A percentile compares a stretch with the other conserved stretches of the same genome.
phyloP scores from a whole-genome alignment of 2,888 invertebrate species.

The Trichacis sp. region DNA sequence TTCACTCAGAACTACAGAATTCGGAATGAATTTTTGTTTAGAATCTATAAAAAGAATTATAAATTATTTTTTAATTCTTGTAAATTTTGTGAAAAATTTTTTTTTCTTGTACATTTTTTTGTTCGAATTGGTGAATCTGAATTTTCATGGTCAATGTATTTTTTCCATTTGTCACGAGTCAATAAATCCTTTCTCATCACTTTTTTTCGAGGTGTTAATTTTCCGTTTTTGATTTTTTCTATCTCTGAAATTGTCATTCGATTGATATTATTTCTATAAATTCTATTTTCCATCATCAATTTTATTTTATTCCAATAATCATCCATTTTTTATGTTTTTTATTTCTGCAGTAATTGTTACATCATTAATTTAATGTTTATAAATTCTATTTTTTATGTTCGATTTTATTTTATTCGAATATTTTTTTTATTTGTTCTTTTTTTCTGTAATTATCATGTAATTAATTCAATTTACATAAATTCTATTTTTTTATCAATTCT shows the following conservation, averaged over 20 bases:
- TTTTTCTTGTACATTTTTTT: neutral
- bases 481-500: too few relatives aligned
- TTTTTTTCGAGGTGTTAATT: slow-evolving; percentile 29
- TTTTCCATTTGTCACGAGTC: slow-evolving; percentile 47
- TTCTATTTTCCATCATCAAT: too few relatives aligned
- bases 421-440: neutral
- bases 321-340: neutral
- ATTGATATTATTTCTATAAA: too few relatives aligned
- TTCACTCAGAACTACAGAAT: slow-evolving; percentile 41
- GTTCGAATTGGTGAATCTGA: neutral
- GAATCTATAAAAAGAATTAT: neutral
- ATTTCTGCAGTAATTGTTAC: slow-evolving; percentile 7
- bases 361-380: too few relatives aligned
- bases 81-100: neutral
- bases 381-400: too few relatives aligned
- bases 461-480: too few relatives aligned
- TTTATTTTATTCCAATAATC: too few relatives aligned
- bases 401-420: neutral
- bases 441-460: slow-evolving; percentile 2
- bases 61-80: neutral
- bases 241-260: slow-evolving; percentile 43
- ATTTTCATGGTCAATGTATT: slow-evolving; percentile 33
- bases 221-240: slow-evolving; percentile 40
- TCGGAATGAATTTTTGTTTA: slow-evolving; percentile 41
- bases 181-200: slow-evolving; percentile 40